phyloP scores from a whole-genome alignment of 2,888 invertebrate genomes.

The Creontiades dilutus region DNA sequence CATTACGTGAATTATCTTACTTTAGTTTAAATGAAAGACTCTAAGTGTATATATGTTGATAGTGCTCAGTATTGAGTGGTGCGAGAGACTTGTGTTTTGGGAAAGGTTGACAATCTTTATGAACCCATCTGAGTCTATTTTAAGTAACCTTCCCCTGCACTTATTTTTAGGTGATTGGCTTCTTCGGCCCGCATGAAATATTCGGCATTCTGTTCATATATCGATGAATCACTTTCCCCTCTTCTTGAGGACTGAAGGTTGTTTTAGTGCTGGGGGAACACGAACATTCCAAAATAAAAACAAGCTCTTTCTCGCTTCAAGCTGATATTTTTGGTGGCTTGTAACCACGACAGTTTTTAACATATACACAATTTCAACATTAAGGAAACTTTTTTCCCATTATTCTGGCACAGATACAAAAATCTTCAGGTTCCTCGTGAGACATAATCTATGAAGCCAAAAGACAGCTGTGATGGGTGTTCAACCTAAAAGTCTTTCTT shows the following conservation, averaged over 20 bases:
- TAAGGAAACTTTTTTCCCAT: background rate
- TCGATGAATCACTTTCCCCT: constrained; percentile 63
- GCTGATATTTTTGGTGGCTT: background rate
- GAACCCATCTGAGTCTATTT: constrained; percentile 62
- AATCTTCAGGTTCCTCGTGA: background rate
- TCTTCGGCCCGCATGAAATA: constrained; percentile 64
- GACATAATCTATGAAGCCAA: background rate
- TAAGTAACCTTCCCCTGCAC: constrained; percentile 57
- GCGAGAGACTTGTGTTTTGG: constrained; percentile 64
- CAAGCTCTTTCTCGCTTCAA: constrained; percentile 40
- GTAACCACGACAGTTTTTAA: constrained; percentile 24
- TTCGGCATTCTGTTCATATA: constrained; percentile 67
- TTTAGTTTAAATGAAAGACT: too few relatives aligned
- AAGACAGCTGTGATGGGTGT: background rate
- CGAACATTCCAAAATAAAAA: constrained; percentile 48
- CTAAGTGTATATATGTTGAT: background rate
- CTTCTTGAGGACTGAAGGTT: constrained; percentile 12
- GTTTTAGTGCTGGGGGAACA: constrained; percentile 33
- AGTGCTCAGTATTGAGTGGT: constrained; percentile 50
- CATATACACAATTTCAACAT: constrained; percentile 27
- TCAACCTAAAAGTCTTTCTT: too few relatives aligned
- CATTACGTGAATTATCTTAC: too few relatives aligned
- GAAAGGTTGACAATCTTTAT: constrained; percentile 67
- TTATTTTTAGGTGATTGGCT: constrained; percentile 69
- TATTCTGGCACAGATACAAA: background rate